Conservation (phyloP, 2,888 invertebrate genomes). For the Phasia obesa region DNA sequence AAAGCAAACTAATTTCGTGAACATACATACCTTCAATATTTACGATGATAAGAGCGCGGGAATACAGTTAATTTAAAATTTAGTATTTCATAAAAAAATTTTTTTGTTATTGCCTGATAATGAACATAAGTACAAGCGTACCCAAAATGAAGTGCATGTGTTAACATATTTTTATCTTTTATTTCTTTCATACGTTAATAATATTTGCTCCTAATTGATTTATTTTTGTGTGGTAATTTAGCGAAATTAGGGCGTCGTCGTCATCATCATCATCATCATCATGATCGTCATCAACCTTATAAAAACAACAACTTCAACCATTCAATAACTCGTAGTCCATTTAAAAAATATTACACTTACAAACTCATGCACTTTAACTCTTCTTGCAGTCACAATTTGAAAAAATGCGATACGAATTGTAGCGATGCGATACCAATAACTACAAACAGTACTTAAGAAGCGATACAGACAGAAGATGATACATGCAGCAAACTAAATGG, state of each 20-base stretch:
- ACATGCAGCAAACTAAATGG: neutral
- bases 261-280: constrained; percentile 35
- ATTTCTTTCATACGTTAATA: constrained; percentile 32
- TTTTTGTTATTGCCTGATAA: constrained; percentile 47
- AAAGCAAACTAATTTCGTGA: neutral
- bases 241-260: constrained; percentile 69
- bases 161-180: constrained; percentile 45
- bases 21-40: neutral
- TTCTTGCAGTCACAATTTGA: constrained; percentile 8
- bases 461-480: constrained; percentile 7
- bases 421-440: constrained; percentile 31
- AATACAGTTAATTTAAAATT: constrained; percentile 43
- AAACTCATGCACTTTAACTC: constrained; percentile 10
- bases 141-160: constrained; percentile 37
- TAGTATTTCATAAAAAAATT: constrained; percentile 29
- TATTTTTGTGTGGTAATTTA: constrained; percentile 68
- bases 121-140: neutral
- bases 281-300: neutral
- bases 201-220: constrained; percentile 67
- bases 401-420: constrained; percentile 25
- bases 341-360: constrained; percentile 15
- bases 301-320: neutral
- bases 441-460: constrained; percentile 8
- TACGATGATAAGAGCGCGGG: neutral
- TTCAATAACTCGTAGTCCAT: constrained; percentile 35